A percentile compares a stretch with the other conserved stretches of the same genome.
These are phyloP conservation scores for Steinernema khuongi DNA, from an alignment of 1,140 invertebrate genomes.

Conservation along the genomic window DNA sequence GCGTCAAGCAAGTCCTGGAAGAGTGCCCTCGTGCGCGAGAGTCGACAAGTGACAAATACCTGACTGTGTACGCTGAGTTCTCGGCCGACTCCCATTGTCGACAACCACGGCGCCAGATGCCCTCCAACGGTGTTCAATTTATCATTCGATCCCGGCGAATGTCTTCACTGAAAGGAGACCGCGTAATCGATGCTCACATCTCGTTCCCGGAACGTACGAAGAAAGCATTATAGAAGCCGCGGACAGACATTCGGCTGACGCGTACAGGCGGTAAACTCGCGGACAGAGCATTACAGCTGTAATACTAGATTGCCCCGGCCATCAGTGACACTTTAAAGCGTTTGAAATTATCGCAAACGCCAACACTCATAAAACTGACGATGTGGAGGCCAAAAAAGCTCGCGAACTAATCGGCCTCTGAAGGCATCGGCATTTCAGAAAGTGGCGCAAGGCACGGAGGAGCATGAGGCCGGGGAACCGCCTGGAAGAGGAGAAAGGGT, in stretches of 20 bases:
- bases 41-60: not conserved
- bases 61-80: not conserved
- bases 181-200: not conserved
- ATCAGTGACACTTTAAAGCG: not conserved
- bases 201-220: not conserved
- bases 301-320: not conserved
- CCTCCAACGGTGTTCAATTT: not conserved
- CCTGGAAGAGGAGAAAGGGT: not conserved
- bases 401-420: too few relatives aligned
- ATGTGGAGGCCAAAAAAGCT: not conserved
- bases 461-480: too few relatives aligned
- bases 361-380: not conserved
- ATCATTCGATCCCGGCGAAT: not conserved
- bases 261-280: too few relatives aligned
- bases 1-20: conserved; percentile 32
- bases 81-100: conserved; percentile 1
- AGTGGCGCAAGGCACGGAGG: too few relatives aligned
- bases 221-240: not conserved
- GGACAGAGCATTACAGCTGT: not conserved
- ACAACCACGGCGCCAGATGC: not conserved
- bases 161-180: not conserved
- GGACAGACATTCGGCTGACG: not conserved
- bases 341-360: not conserved
- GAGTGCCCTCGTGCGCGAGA: too few relatives aligned
- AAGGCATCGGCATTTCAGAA: too few relatives aligned